Conservation (phyloP, 2,797 vertebrate genomes). For the Neostethus bicornis region DNA sequence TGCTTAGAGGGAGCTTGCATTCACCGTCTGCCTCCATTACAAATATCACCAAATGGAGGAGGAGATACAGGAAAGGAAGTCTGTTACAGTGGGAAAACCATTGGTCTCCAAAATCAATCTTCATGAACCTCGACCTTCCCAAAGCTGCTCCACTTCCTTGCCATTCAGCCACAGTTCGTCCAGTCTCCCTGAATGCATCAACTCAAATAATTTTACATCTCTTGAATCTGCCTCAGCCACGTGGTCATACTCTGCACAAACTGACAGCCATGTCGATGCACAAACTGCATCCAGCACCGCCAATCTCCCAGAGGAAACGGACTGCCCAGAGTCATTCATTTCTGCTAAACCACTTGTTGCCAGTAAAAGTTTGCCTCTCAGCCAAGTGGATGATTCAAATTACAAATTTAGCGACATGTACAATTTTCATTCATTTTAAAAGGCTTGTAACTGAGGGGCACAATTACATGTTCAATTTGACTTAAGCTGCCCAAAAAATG, state of each 20-base stretch:
- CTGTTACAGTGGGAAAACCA: slow-evolving; percentile 82
- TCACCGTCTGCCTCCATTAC: slow-evolving; percentile 85
- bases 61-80: slow-evolving; percentile 78
- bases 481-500: background rate
- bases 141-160: slow-evolving; percentile 31
- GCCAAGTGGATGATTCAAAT: slow-evolving; percentile 48
- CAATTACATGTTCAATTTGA: background rate
- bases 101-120: slow-evolving; percentile 90
- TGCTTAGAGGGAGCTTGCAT: slow-evolving; percentile 81
- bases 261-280: slow-evolving; percentile 6
- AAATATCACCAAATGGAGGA: slow-evolving; percentile 82
- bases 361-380: slow-evolving; percentile 66
- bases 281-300: slow-evolving; percentile 29
- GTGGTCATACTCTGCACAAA: slow-evolving; percentile 38
- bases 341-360: slow-evolving; percentile 43
- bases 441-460: background rate
- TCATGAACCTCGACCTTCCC: slow-evolving; percentile 55
- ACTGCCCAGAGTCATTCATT: slow-evolving; percentile 56
- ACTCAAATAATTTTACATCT: slow-evolving; percentile 45
- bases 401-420: slow-evolving; percentile 69
- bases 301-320: slow-evolving; percentile 81
- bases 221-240: slow-evolving; percentile 39
- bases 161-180: slow-evolving; percentile 53
- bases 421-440: slow-evolving; percentile 67
- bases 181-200: slow-evolving; percentile 46